phyloP scores from a whole-genome alignment of 1,140 invertebrate genomes.

The Drosophila prosaltans region DNA sequence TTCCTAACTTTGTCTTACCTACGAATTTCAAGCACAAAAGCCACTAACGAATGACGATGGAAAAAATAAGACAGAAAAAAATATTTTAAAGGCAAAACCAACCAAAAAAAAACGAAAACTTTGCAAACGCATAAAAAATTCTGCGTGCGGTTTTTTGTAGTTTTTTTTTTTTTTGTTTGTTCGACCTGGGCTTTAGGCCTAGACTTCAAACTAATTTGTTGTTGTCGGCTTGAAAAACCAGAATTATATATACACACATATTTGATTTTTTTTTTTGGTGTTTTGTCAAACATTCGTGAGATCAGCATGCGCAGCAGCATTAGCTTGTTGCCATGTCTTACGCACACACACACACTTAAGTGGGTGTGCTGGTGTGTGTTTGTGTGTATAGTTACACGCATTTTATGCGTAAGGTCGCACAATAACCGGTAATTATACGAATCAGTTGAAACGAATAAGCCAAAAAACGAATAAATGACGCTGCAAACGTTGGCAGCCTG shows the following conservation, averaged over 20 bases:
- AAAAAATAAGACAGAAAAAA: slow-evolving; percentile 20
- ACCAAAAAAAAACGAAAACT: slow-evolving; percentile 62
- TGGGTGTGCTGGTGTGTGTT: slow-evolving; percentile 12
- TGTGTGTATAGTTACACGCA: slow-evolving; percentile 51
- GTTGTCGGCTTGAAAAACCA: slow-evolving; percentile 47
- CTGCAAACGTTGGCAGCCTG: slow-evolving; percentile 62
- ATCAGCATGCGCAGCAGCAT: slow-evolving; percentile 59
- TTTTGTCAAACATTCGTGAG: slow-evolving; percentile 61
- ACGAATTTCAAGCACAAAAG: slow-evolving; percentile 63
- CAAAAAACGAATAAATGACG: slow-evolving; percentile 55
- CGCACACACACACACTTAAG: slow-evolving; percentile 21
- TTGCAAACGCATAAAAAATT: slow-evolving; percentile 80
- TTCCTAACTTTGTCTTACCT: slow-evolving; percentile 27
- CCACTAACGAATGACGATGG: slow-evolving; percentile 51
- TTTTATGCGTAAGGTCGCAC: slow-evolving; percentile 78
- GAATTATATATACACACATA: slow-evolving; percentile 36
- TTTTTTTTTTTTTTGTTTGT: slow-evolving; percentile 46
- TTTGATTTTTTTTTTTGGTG: slow-evolving; percentile 19
- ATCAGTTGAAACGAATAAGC: slow-evolving; percentile 32
- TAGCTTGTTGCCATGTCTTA: slow-evolving; percentile 43
- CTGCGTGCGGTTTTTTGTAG: slow-evolving; percentile 55
- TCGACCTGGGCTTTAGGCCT: slow-evolving; percentile 41
- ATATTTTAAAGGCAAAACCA: slow-evolving; percentile 22
- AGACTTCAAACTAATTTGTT: slow-evolving; percentile 32
- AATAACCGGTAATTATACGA: slow-evolving; percentile 78